phyloP scores from a whole-genome alignment of 2,888 invertebrate species.

The Aporophyla nigra region DNA sequence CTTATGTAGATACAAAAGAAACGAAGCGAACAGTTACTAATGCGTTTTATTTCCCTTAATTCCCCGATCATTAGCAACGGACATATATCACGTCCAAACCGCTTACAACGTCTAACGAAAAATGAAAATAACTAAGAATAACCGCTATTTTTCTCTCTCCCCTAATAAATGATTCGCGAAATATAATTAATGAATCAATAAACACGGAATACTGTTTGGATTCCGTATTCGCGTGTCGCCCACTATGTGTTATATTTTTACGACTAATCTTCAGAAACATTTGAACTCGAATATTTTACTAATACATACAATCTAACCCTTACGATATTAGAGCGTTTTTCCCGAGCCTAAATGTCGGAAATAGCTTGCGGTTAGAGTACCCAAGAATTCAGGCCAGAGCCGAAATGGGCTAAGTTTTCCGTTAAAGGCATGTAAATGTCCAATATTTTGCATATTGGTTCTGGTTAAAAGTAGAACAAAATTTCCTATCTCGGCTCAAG shows the following conservation, averaged over 20 bases:
- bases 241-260: conserved; percentile 62
- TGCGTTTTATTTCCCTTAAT: conserved; percentile 55
- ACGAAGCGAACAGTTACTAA: conserved; percentile 31
- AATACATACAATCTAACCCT: conserved; percentile 16
- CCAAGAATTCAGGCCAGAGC: conserved; percentile 55
- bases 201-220: conserved; percentile 60
- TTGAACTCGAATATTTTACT: conserved; percentile 51
- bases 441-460: conserved; percentile 63
- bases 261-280: conserved; percentile 58
- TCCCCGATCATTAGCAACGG: conserved; percentile 56
- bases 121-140: conserved; percentile 58
- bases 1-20: conserved; percentile 9
- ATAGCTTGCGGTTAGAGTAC: conserved; percentile 39
- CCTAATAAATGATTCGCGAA: conserved; percentile 57
- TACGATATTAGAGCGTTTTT: conserved; percentile 45
- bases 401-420: conserved; percentile 62
- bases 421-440: conserved; percentile 60
- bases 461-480: conserved; percentile 50
- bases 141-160: conserved; percentile 49
- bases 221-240: conserved; percentile 61
- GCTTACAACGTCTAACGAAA: conserved; percentile 55
- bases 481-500: conserved; percentile 38
- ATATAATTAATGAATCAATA: conserved; percentile 70
- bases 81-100: conserved; percentile 55
- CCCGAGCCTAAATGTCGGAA: neutral